phyloP scores from a whole-genome alignment of 2,113 vertebrate species.

The Thoracochromis brauschi region DNA sequence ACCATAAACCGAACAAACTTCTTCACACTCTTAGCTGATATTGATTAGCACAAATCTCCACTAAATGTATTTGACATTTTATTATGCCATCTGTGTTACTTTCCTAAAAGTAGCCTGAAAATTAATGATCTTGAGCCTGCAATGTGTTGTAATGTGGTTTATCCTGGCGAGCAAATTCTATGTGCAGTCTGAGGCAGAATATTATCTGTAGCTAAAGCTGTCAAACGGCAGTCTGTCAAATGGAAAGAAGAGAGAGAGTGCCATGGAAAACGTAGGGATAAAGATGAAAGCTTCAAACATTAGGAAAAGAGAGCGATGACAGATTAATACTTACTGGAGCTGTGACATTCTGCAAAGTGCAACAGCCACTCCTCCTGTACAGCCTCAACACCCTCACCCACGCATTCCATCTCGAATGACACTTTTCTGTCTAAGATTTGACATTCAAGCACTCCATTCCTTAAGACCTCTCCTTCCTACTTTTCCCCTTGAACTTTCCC shows the following conservation, averaged over 20 bases:
- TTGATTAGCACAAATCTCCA: not conserved
- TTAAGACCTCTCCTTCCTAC: not conserved
- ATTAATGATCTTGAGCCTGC: not conserved
- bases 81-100: not conserved
- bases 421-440: not conserved
- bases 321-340: not conserved
- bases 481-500: not conserved
- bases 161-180: not conserved
- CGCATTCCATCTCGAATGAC: not conserved
- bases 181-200: not conserved
- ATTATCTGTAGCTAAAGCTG: conserved; percentile 5
- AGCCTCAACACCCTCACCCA: not conserved
- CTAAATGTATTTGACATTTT: not conserved
- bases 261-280: not conserved
- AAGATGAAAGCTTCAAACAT: not conserved
- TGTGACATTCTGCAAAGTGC: conserved; percentile 2
- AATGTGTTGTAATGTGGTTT: not conserved
- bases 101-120: not conserved
- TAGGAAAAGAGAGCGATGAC: not conserved
- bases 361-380: not conserved
- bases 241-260: not conserved
- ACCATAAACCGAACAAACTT: not conserved
- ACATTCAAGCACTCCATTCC: not conserved
- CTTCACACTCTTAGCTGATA: not conserved
- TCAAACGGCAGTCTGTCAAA: conserved; percentile 1